A percentile compares a stretch with the other conserved stretches of the same genome.
These are phyloP conservation scores for Peromyscus polionotus DNA, from an alignment of 2,113 vertebrate genomes.

Conservation along the genomic window DNA sequence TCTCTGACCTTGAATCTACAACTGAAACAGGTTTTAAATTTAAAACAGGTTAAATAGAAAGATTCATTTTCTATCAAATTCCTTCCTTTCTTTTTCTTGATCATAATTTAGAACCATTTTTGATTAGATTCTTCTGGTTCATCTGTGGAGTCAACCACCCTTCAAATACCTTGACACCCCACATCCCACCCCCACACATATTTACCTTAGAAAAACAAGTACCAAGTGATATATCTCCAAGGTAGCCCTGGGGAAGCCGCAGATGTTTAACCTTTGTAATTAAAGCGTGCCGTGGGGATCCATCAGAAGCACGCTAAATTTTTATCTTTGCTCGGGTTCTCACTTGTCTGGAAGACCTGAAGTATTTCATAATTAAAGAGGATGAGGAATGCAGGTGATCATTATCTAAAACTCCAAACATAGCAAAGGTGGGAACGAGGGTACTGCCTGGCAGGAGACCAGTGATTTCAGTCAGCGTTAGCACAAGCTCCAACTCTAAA, in stretches of 20 bases:
- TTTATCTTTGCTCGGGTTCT: slow-evolving; percentile 63
- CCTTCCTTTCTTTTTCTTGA: not conserved
- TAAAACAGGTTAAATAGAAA: slow-evolving; percentile 27
- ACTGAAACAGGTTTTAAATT: not conserved
- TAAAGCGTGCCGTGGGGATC: slow-evolving; percentile 58
- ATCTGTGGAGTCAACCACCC: not conserved
- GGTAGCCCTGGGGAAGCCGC: slow-evolving; percentile 64
- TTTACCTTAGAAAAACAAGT: slow-evolving; percentile 56
- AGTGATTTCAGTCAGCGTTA: slow-evolving; percentile 55
- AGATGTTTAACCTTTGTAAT: slow-evolving; percentile 64
- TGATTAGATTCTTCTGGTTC: slow-evolving; percentile 21
- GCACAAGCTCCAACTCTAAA: not conserved
- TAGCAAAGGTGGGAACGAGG: slow-evolving; percentile 66
- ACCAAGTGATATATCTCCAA: slow-evolving; percentile 63
- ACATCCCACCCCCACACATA: slow-evolving; percentile 39
- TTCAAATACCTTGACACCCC: not conserved
- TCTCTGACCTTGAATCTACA: not conserved
- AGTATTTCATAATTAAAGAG: slow-evolving; percentile 75
- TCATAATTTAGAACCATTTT: not conserved
- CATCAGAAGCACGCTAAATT: slow-evolving; percentile 71
- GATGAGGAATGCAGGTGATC: slow-evolving; percentile 52
- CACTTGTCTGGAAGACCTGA: slow-evolving; percentile 73
- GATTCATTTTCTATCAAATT: not conserved
- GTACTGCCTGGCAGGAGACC: slow-evolving; percentile 61
- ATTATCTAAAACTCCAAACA: slow-evolving; percentile 73